Evolutionary conservation across 1,140 invertebrate genomes (phyloP).

Genomic region (Anastrepha ludens): DNA sequence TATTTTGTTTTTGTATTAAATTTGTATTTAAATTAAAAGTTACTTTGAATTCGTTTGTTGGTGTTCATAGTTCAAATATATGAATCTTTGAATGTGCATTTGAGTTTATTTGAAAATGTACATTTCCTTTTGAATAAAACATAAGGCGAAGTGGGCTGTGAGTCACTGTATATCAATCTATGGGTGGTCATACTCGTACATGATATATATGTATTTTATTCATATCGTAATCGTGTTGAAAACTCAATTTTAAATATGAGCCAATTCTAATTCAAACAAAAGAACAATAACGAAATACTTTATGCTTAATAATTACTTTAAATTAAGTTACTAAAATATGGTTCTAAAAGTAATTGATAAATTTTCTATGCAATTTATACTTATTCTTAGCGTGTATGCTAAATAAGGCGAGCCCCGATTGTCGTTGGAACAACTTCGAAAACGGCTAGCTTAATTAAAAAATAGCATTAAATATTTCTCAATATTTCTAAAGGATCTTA

Average conservation of each 20-base stretch:
- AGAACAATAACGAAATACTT: background rate
- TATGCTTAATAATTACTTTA: slow-evolving; percentile 1
- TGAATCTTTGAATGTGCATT: no score
- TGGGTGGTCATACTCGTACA: background rate
- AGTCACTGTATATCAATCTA: background rate
- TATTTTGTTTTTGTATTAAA: no score
- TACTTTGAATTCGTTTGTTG: no score
- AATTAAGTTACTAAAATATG: background rate
- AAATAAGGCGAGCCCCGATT: background rate
- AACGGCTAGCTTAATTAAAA: background rate
- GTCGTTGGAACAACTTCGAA: background rate
- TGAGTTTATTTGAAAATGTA: no score
- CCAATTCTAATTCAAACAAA: background rate
- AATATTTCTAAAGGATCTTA: background rate
- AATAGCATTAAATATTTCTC: slow-evolving; percentile 6
- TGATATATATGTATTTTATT: background rate
- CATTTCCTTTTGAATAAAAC: no score
- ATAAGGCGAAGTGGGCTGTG: no score
- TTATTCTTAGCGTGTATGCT: background rate
- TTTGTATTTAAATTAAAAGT: no score
- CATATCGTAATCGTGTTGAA: background rate
- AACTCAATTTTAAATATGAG: background rate
- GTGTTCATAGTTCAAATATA: no score
- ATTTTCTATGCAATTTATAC: slow-evolving; percentile 21
- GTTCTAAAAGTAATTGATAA: background rate